Percentiles rank a stretch among this genome's conserved stretches.
Conservation (phyloP, 2,113 vertebrate species). For the Oryzias celebensis region DNA sequence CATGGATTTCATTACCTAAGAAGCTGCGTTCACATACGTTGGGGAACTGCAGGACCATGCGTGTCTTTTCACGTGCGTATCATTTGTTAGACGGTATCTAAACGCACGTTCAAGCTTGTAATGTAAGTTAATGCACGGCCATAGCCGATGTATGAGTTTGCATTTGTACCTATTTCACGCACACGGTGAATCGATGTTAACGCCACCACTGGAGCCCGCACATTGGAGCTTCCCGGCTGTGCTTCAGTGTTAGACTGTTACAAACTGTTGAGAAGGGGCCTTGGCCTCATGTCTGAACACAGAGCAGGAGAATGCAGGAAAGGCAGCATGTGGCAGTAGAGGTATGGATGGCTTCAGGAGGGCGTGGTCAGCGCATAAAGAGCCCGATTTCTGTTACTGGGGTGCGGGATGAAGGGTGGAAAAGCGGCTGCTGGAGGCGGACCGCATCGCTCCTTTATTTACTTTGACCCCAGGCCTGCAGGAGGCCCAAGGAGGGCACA, state of each 20-base stretch:
- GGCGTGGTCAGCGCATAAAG: constrained; percentile 60
- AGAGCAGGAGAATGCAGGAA: constrained; percentile 45
- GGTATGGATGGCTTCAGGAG: constrained; percentile 51
- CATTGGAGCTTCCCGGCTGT: constrained; percentile 21
- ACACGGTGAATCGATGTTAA: constrained; percentile 7
- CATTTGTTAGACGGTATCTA: background rate
- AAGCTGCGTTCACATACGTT: constrained; percentile 3
- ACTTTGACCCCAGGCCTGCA: constrained; percentile 75
- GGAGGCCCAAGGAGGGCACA: constrained; percentile 76
- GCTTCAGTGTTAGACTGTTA: constrained; percentile 46
- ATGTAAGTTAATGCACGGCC: background rate
- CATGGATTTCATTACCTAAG: constrained; percentile 46
- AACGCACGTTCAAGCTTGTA: background rate
- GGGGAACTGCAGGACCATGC: background rate
- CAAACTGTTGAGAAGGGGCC: constrained; percentile 38
- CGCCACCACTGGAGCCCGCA: constrained; percentile 3
- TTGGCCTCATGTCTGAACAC: constrained; percentile 48
- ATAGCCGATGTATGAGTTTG: background rate
- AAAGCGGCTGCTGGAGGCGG: constrained; percentile 65
- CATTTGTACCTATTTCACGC: constrained; percentile 18
- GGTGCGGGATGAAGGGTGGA: constrained; percentile 42
- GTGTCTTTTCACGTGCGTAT: background rate
- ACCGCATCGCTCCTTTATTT: constrained; percentile 74
- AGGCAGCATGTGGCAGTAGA: constrained; percentile 47
- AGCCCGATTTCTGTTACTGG: constrained; percentile 58